Evolutionary conservation across 2,113 vertebrate genomes (phyloP).

Genomic region (Heterotis niloticus): DNA sequence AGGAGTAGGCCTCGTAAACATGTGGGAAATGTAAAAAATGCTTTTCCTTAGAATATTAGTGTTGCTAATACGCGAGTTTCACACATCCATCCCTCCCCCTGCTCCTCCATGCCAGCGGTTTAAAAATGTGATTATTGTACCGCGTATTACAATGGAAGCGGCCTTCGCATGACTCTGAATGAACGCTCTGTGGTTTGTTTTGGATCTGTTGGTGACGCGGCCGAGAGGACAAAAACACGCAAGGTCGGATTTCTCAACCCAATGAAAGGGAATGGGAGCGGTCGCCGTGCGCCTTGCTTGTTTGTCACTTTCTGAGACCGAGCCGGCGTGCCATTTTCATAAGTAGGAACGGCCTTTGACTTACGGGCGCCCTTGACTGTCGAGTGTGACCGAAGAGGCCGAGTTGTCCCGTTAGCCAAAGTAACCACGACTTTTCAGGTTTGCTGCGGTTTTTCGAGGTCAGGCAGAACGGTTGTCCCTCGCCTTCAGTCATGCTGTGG

Average conservation of each 20-base stretch:
- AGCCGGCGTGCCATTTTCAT: background rate
- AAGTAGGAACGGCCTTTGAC: background rate
- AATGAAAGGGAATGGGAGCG: conserved; percentile 13
- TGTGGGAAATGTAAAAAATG: conserved; percentile 34
- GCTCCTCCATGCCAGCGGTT: background rate
- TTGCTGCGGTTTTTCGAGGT: background rate
- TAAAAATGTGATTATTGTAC: conserved; percentile 26
- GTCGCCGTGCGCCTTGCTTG: background rate
- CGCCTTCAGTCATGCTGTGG: background rate
- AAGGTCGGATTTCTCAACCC: conserved; percentile 19
- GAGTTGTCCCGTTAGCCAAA: background rate
- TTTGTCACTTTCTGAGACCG: background rate
- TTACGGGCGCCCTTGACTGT: background rate
- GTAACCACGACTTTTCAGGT: background rate
- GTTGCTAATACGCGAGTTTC: conserved; percentile 22
- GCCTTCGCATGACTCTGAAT: conserved; percentile 23
- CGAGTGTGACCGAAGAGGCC: background rate
- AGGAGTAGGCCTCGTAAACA: conserved; percentile 29
- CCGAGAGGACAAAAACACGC: background rate
- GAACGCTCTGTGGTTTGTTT: conserved; percentile 30
- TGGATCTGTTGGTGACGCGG: conserved; percentile 18
- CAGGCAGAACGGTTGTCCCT: background rate
- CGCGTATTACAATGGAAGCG: background rate
- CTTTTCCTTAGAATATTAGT: conserved; percentile 13
- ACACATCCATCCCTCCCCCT: background rate